Conservation (phyloP, 2,888 invertebrate genomes). For the Teinopalpus imperialis region DNA sequence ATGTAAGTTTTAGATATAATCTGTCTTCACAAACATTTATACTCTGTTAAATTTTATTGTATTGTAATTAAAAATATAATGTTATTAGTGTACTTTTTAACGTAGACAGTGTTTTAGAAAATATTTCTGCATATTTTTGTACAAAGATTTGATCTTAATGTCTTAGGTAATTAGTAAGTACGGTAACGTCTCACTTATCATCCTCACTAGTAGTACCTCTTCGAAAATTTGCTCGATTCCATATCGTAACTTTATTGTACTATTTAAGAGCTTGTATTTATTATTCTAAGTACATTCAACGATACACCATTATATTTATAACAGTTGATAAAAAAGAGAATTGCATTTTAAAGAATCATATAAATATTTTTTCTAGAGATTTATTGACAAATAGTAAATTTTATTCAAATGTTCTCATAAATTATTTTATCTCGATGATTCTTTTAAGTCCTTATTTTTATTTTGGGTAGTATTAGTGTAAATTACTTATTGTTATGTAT, state of each 20-base stretch:
- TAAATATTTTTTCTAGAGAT: conserved; percentile 63
- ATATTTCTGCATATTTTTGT: conserved; percentile 69
- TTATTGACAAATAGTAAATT: conserved; percentile 42
- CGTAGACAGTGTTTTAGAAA: conserved; percentile 51
- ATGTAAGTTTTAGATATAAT: conserved; percentile 15
- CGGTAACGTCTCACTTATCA: conserved; percentile 47
- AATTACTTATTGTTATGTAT: conserved; percentile 7
- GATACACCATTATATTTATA: conserved; percentile 47
- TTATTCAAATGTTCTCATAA: conserved; percentile 8
- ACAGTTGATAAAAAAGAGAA: conserved; percentile 42
- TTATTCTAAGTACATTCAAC: conserved; percentile 43
- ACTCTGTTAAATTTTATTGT: conserved; percentile 36
- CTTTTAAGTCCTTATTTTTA: no score
- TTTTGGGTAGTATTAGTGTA: no score
- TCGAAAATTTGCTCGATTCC: conserved; percentile 54
- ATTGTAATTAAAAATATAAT: conserved; percentile 35
- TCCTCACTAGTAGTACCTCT: conserved; percentile 55
- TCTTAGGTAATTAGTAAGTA: conserved; percentile 43
- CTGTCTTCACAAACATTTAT: conserved; percentile 36
- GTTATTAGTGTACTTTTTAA: conserved; percentile 33
- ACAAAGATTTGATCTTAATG: conserved; percentile 54
- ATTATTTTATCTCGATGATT: background rate
- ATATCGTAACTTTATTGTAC: conserved; percentile 63
- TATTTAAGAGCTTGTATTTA: conserved; percentile 65
- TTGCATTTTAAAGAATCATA: conserved; percentile 37